Percentiles rank a stretch among this genome's conserved stretches.
Evolutionary conservation across 2,797 vertebrate genomes (phyloP).

Genomic region (Erpetoichthys calabaricus): DNA sequence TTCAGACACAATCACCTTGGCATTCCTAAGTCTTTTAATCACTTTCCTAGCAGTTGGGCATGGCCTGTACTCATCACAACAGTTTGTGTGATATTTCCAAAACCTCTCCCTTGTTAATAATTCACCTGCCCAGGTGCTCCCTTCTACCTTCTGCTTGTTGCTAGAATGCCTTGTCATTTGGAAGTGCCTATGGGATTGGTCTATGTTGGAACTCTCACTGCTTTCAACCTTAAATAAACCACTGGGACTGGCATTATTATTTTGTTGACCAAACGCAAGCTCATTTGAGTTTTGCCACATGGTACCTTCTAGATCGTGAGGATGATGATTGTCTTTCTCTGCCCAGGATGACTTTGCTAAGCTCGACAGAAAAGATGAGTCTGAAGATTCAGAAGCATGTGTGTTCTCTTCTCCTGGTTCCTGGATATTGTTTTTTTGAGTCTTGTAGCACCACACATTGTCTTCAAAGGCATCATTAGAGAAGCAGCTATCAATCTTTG

Average conservation of each 20-base stretch:
- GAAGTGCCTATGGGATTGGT: background rate
- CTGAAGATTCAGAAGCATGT: no score
- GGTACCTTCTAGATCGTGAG: background rate
- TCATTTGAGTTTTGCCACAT: background rate
- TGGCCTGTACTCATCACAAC: slow-evolving; percentile 11
- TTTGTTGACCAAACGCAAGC: background rate
- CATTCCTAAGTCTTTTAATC: background rate
- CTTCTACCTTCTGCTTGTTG: background rate
- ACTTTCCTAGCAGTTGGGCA: slow-evolving; percentile 1
- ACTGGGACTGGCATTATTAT: background rate
- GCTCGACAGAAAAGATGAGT: no score
- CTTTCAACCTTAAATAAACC: no score
- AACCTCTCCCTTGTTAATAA: background rate
- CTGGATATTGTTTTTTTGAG: background rate
- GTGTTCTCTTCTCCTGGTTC: background rate
- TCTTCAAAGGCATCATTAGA: background rate
- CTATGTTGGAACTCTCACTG: no score
- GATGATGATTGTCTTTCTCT: background rate
- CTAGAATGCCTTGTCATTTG: background rate
- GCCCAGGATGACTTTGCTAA: background rate
- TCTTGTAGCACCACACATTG: background rate
- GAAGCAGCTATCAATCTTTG: background rate
- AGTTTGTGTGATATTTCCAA: slow-evolving; percentile 13
- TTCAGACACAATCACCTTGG: background rate
- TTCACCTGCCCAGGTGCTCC: background rate